Evolutionary conservation across 2,113 vertebrate genomes (phyloP), one percentile per base, ranked within the genome.

Genomic region (Glareola pratincola): DNA sequence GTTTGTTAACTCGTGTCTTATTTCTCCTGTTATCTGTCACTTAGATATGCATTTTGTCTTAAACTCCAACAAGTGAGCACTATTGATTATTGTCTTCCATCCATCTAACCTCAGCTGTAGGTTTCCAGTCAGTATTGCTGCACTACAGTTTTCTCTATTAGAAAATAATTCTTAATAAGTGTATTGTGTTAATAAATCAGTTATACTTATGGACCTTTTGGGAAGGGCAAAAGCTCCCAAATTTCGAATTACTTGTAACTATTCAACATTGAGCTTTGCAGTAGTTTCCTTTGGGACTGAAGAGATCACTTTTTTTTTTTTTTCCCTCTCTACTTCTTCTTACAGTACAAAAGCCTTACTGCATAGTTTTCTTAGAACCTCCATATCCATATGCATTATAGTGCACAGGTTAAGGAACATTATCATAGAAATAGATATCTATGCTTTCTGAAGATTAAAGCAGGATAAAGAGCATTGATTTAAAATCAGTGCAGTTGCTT

Each of bases 321-420:
- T 12, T 0, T 15, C 8, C 4, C 3, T 45, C 15, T 10, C 4
- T 41, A 5, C 6, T 32, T 32, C 45, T 0, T 3, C 13, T 50
- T 17, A 3, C 4, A 51, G 4, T 34, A 39, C n/a, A 60, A 29
- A 30, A 75, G 9, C 2, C 14, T 57, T 27, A 29, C 3, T 13
- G 4, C 9, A n/a, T 19, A 36, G 3, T 27, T 83, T 62, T 64
- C 34, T 85, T 83, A 83, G 18, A 82, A 59, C 1, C 7, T 88
- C 17, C 14, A 37, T 20, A 47, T 56, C 23, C 17, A n/a, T 50
- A 32, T 30, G 4, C 14, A 41, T 50, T 50, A 12, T 9, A 36
- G 6, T 36, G 6, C 57, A 81, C 14, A 45, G 6, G 6, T 59
- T 56, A 68, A 76, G 26, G 30, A 66, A 43, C 6, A 21, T 34